Conservation (phyloP, 2,113 vertebrate genomes). For the Euleptes europaea region DNA sequence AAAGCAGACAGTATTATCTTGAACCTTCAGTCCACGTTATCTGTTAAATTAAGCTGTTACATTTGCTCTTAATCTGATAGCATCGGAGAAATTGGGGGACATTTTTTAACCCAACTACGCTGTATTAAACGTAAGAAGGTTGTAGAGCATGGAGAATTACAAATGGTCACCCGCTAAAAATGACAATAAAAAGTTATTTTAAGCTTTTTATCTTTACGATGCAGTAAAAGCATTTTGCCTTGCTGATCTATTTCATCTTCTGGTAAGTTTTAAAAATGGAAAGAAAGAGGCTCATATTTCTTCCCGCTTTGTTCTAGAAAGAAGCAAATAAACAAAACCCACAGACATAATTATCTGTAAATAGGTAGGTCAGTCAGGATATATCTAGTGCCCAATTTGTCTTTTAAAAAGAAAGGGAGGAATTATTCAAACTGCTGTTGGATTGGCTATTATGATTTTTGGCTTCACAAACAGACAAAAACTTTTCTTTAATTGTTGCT, state of each 20-base stretch:
- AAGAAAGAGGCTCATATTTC: slow-evolving; percentile 16
- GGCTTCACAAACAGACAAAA: neutral
- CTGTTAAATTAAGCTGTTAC: slow-evolving; percentile 34
- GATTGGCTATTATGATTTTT: neutral
- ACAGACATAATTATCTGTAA: neutral
- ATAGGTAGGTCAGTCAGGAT: neutral
- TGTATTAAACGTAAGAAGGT: slow-evolving; percentile 49
- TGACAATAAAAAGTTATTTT: slow-evolving; percentile 34
- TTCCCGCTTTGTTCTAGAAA: neutral
- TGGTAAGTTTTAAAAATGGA: slow-evolving; percentile 43
- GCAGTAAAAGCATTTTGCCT: neutral
- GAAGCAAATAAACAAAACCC: neutral
- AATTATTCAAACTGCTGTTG: neutral
- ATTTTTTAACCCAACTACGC: slow-evolving; percentile 52
- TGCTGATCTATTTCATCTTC: neutral
- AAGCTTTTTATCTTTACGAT: slow-evolving; percentile 39
- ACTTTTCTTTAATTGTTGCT: too few relatives aligned
- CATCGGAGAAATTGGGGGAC: slow-evolving; percentile 45
- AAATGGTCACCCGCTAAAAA: slow-evolving; percentile 39
- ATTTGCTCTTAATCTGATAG: slow-evolving; percentile 48
- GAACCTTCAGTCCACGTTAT: slow-evolving; percentile 14
- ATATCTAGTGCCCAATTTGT: neutral
- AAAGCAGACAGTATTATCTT: neutral
- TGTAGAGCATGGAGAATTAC: slow-evolving; percentile 44
- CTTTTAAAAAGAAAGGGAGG: neutral